Percentiles rank a stretch among this genome's conserved stretches.
These are phyloP conservation scores for Drosophila miranda DNA, from an alignment of 1,140 invertebrate genomes.

Conservation along the genomic window DNA sequence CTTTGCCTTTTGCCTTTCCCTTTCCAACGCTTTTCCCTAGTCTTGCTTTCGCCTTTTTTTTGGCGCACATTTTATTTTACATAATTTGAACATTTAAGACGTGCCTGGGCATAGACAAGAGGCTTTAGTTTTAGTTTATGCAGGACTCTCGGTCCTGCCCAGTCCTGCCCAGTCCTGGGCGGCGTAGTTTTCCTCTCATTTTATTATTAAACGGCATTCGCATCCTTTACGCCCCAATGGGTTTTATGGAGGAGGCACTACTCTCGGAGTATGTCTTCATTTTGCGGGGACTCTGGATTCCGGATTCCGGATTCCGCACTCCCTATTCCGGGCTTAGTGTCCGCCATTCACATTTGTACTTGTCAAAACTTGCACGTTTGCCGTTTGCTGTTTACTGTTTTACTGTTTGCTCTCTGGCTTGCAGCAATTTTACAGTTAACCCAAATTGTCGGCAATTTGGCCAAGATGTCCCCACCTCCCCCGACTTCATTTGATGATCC, in stretches of 20 bases:
- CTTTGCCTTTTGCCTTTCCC: not conserved
- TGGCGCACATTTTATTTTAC: conserved; percentile 77
- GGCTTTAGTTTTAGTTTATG: conserved; percentile 80
- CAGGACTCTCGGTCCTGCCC: conserved; percentile 30
- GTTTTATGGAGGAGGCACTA: conserved; percentile 58
- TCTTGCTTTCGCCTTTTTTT: conserved; percentile 25
- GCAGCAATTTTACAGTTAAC: conserved; percentile 74
- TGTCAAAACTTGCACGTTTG: conserved; percentile 79
- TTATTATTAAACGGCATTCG: conserved; percentile 74
- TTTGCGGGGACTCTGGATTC: conserved; percentile 23
- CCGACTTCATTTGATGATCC: conserved; percentile 45
- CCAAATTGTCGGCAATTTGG: conserved; percentile 79
- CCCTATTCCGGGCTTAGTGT: conserved; percentile 30
- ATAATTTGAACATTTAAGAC: conserved; percentile 81
- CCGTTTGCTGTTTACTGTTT: conserved; percentile 53
- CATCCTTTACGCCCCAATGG: conserved; percentile 77
- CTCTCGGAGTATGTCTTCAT: conserved; percentile 48
- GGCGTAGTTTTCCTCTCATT: conserved; percentile 31
- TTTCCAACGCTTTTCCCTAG: conserved; percentile 33
- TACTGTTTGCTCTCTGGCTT: conserved; percentile 38
- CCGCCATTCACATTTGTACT: conserved; percentile 53
- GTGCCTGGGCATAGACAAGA: conserved; percentile 75
- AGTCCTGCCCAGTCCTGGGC: conserved; percentile 8
- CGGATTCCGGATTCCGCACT: conserved; percentile 3
- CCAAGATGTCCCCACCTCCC: conserved; percentile 56